These are phyloP conservation scores for Minunthozetes semirufus DNA, from an alignment of 2,888 invertebrate genomes.

Conservation along the genomic window DNA sequence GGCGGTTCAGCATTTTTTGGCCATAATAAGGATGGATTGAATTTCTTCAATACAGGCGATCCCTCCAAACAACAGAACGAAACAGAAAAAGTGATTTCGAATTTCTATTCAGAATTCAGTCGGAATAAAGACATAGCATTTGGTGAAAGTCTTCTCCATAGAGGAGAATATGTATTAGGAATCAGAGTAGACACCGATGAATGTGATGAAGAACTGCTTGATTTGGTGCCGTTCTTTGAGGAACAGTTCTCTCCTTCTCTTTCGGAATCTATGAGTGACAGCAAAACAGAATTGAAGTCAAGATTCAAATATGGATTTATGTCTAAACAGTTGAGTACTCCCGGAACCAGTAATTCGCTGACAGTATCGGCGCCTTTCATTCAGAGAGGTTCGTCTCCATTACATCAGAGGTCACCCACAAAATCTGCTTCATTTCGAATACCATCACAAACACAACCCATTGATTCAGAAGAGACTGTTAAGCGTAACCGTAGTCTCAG, in stretches of 20 bases:
- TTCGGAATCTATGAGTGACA: constrained; percentile 20
- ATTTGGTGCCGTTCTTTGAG: constrained; percentile 28
- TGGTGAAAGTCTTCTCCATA: constrained; percentile 85
- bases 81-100: neutral
- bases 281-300: constrained; percentile 11
- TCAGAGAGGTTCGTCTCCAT: neutral
- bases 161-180: constrained; percentile 63
- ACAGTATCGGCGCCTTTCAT: constrained; percentile 5
- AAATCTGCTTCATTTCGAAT: constrained; percentile 27
- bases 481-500: constrained; percentile 55
- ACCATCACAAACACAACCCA: neutral
- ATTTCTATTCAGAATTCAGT: neutral
- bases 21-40: constrained; percentile 75
- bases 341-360: neutral
- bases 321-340: constrained; percentile 1
- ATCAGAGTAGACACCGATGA: constrained; percentile 51
- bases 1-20: constrained; percentile 95
- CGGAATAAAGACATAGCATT: constrained; percentile 61
- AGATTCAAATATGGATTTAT: constrained; percentile 20
- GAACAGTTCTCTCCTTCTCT: constrained; percentile 15
- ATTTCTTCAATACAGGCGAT: constrained; percentile 63
- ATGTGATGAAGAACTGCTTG: constrained; percentile 16
- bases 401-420: constrained; percentile 4
- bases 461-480: neutral
- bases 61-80: neutral